Evolutionary conservation across 2,113 vertebrate genomes (phyloP).

Genomic region (Perca flavescens): DNA sequence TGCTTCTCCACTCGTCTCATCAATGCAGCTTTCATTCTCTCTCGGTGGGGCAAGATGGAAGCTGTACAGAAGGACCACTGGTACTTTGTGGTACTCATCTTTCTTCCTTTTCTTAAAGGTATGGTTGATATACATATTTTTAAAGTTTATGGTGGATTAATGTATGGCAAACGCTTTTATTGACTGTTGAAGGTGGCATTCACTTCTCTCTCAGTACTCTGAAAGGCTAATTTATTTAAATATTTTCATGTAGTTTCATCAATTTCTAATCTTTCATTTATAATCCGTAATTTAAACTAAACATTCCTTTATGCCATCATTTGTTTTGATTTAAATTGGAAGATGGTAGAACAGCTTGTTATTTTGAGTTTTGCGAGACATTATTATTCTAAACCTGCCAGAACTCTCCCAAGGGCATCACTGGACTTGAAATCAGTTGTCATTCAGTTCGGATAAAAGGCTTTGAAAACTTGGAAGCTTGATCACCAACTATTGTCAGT

Average conservation of each 20-base stretch:
- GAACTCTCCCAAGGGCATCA: slow-evolving; percentile 31
- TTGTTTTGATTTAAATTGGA: slow-evolving; percentile 1
- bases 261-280: not conserved
- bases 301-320: not conserved
- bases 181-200: not conserved
- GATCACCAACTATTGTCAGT: slow-evolving; percentile 59
- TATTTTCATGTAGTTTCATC: not conserved
- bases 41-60: slow-evolving; percentile 81
- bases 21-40: slow-evolving; percentile 88
- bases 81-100: slow-evolving; percentile 84
- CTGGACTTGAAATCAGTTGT: slow-evolving; percentile 53
- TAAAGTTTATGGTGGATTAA: not conserved
- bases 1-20: slow-evolving; percentile 74
- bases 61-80: slow-evolving; percentile 84
- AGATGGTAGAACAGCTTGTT: slow-evolving; percentile 14
- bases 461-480: slow-evolving; percentile 58
- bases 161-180: not conserved
- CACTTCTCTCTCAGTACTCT: not conserved
- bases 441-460: slow-evolving; percentile 62
- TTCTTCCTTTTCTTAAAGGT: slow-evolving; percentile 85
- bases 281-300: not conserved
- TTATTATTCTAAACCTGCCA: slow-evolving; percentile 48
- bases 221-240: not conserved
- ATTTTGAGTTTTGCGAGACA: slow-evolving; percentile 21
- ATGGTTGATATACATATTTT: slow-evolving; percentile 50